Base-by-base conservation (phyloP, 2,888 invertebrate genomes). In the Parelbella ahira region DNA sequence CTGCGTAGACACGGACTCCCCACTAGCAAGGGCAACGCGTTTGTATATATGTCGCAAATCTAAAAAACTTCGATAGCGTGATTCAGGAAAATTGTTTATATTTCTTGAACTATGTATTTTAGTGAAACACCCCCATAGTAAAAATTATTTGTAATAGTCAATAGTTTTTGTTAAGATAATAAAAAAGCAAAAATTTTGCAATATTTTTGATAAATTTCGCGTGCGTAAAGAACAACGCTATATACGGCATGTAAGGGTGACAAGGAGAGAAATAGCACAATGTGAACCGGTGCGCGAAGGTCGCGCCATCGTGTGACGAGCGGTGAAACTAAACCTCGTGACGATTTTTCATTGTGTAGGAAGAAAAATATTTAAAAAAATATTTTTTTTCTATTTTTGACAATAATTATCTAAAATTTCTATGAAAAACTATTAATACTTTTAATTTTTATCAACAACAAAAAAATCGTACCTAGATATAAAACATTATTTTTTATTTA, bases 1-100 rank as follows among this genome's bases (percentile, higher is more conserved):
- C 68, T 67, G 65, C 59, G 66, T 67, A 71, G 69, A 68, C 63
- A 68, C 64, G 68, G 68, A 67, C 68, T 64, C 65, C 62, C 68
- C 54, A 9, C 0, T 0, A 1, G 0, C 0, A 0, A 0, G 0
- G 0, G 1, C 4, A 8, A 7, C 30, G 8, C 20, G n/a, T 2
- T 18, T 42, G 30, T 60, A 60, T 60, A 50, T 59, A 60, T 52
- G 23, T 48, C 4, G 51, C 23, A 13, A 1, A 7, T 1, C 13
- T 4, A 5, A 29, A 58, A 60, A 64, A 66, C 37, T 48, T 54
- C 44, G 25, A 42, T 48, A 57, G 51, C 63, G 69, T 52, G 67
- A 60, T 63, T 39, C 36, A 69, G 61, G 34, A 27, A 7, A 33
- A 12, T 27, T 12, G 21, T 7, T 9, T 7, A 21, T 41, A 33